phyloP scores from a whole-genome alignment of 2,797 vertebrate species.

The Sphaeramia orbicularis region DNA sequence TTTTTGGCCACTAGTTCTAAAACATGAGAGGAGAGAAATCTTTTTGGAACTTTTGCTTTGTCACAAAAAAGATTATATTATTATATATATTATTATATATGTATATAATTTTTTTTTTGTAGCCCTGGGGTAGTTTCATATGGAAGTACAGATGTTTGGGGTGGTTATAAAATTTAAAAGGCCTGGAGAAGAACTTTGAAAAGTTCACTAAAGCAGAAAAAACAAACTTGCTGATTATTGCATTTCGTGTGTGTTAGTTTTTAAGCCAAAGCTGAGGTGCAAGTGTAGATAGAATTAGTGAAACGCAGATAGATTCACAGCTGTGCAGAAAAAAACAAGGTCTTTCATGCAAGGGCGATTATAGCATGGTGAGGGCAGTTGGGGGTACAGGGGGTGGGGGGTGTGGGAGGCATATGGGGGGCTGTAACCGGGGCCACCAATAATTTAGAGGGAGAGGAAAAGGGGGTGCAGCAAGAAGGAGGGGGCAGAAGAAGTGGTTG shows the following conservation, averaged over 20 bases:
- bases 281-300: slow-evolving; percentile 10
- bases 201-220: slow-evolving; percentile 2
- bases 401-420: slow-evolving; percentile 22
- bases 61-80: slow-evolving; percentile 41
- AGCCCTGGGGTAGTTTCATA: slow-evolving; percentile 1
- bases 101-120: background rate
- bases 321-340: slow-evolving; percentile 35
- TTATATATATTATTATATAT: too few relatives aligned
- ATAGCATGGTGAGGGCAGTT: slow-evolving; percentile 31
- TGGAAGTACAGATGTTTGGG: slow-evolving; percentile 16
- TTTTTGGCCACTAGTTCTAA: slow-evolving; percentile 6
- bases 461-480: slow-evolving; percentile 22
- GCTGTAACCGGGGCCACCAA: slow-evolving; percentile 64
- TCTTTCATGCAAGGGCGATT: slow-evolving; percentile 39
- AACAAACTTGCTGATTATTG: slow-evolving; percentile 20
- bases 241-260: slow-evolving; percentile 15
- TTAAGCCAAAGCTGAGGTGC: slow-evolving; percentile 8
- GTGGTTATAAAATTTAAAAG: slow-evolving; percentile 28
- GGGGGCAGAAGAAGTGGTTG: slow-evolving; percentile 67
- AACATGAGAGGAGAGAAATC: background rate
- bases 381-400: slow-evolving; percentile 18
- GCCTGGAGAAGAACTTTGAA: background rate
- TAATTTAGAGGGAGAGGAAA: slow-evolving; percentile 61
- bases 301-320: slow-evolving; percentile 18
- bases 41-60: slow-evolving; percentile 28